These are phyloP conservation scores for Nettapus auritus DNA, from an alignment of 2,113 vertebrate genomes.

Conservation along the genomic window DNA sequence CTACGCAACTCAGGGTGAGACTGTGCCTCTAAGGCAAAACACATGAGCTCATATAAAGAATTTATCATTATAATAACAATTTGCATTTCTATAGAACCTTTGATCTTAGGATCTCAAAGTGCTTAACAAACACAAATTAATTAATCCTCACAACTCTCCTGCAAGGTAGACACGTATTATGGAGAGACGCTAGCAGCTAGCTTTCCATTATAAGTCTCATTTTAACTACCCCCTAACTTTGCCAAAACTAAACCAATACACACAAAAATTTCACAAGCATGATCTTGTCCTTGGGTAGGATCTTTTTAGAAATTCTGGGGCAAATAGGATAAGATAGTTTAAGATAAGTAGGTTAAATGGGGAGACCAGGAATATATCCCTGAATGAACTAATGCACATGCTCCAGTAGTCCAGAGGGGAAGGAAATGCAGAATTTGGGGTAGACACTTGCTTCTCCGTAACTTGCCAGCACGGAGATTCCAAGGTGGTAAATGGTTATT, in stretches of 20 bases:
- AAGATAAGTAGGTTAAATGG: constrained; percentile 67
- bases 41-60: constrained; percentile 65
- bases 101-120: constrained; percentile 67
- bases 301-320: constrained; percentile 53
- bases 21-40: constrained; percentile 57
- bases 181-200: constrained; percentile 58
- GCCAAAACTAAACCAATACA: constrained; percentile 64
- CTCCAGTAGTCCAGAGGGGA: constrained; percentile 4
- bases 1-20: constrained; percentile 58
- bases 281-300: constrained; percentile 50
- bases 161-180: constrained; percentile 60
- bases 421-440: constrained; percentile 28
- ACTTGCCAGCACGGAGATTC: not conserved
- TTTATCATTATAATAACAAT: constrained; percentile 68
- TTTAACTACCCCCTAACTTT: constrained; percentile 56
- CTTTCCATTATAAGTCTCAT: constrained; percentile 63
- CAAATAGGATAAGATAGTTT: constrained; percentile 57
- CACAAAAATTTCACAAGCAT: constrained; percentile 65
- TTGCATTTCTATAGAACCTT: constrained; percentile 67
- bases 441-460: not conserved
- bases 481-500: constrained; percentile 12
- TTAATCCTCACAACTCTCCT: constrained; percentile 65
- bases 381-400: constrained; percentile 33
- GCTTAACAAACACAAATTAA: constrained; percentile 56
- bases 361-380: constrained; percentile 44